Conservation (phyloP, 53 echinoderm and acorn worm species). For the Echinometra lucunter region DNA sequence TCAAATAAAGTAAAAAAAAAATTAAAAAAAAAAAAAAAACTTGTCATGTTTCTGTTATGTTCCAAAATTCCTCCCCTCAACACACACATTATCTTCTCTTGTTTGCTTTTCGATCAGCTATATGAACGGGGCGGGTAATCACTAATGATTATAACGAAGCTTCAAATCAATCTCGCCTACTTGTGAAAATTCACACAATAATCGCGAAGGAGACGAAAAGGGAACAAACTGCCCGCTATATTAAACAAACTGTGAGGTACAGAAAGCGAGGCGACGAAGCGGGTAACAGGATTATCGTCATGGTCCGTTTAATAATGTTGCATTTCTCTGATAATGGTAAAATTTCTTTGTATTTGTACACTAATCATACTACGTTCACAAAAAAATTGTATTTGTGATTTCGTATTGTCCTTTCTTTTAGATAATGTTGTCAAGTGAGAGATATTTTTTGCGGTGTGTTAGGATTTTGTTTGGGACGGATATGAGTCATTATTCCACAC, state of each 20-base stretch:
- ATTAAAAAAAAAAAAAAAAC: too few species aligned
- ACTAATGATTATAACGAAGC: conserved; percentile 4
- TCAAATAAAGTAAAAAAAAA: too few species aligned
- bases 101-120: not conserved
- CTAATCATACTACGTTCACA: not conserved
- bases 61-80: not conserved
- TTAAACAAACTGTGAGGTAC: conserved; percentile 65
- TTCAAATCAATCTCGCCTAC: conserved; percentile 48
- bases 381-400: not conserved
- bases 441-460: conserved; percentile 39
- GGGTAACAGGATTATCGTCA: conserved; percentile 56
- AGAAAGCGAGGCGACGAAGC: conserved; percentile 48
- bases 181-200: conserved; percentile 64
- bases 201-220: conserved; percentile 15
- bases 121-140: conserved; percentile 39
- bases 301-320: conserved; percentile 67
- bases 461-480: conserved; percentile 53
- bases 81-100: not conserved
- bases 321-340: conserved; percentile 34
- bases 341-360: conserved; percentile 46
- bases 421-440: conserved; percentile 43
- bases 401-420: conserved; percentile 11
- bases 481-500: conserved; percentile 64
- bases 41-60: not conserved
- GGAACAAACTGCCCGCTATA: conserved; percentile 51